Evolutionary conservation across 2,797 vertebrate species (phyloP).

Genomic region (Eulemur coronatus): DNA sequence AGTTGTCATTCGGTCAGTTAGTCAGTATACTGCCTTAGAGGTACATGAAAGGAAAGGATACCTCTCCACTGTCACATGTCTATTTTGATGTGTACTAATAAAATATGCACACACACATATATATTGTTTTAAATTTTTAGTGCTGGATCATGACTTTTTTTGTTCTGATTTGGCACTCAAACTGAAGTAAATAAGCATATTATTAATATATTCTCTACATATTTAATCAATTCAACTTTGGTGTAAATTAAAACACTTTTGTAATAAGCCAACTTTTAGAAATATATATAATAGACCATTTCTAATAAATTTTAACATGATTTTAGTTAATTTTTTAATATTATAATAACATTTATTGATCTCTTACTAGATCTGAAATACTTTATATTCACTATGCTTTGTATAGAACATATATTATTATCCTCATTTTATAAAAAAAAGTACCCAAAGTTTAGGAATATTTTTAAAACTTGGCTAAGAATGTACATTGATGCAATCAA

Average conservation of each 20-base stretch:
- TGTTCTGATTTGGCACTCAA: not conserved
- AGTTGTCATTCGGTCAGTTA: not conserved
- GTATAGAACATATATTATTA: not conserved
- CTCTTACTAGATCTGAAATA: not conserved
- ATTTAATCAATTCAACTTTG: not conserved
- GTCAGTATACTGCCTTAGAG: not conserved
- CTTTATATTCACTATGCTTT: not conserved
- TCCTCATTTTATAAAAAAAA: not conserved
- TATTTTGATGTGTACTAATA: not conserved
- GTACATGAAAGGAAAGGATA: not conserved
- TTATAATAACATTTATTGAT: not conserved
- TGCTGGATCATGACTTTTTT: not conserved
- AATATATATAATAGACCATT: not conserved
- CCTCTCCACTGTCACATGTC: not conserved
- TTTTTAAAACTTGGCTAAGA: not conserved
- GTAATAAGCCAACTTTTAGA: not conserved
- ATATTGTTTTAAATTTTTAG: not conserved
- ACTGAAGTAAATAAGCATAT: not conserved
- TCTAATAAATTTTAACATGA: not conserved
- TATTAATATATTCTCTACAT: not conserved
- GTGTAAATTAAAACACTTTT: not conserved
- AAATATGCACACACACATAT: not conserved
- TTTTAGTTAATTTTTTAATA: conserved; percentile 13
- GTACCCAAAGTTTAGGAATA: not conserved
- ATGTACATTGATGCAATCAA: not conserved